A percentile compares a stretch with the other conserved stretches of the same genome.
Conservation (phyloP, 2,113 vertebrate species). For the Centropus unirufus region DNA sequence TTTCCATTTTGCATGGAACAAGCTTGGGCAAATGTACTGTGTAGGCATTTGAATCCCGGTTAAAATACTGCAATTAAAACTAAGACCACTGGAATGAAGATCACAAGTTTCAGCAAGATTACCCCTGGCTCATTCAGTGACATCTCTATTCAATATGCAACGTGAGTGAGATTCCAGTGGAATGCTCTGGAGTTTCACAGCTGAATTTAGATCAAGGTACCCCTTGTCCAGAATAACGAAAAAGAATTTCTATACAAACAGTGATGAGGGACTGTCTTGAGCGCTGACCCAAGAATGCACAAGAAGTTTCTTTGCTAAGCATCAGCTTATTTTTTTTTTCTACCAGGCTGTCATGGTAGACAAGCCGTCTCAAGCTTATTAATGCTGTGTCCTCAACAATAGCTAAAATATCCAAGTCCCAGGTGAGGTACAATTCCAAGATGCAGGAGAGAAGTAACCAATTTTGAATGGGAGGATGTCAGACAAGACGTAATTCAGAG, state of each 20-base stretch:
- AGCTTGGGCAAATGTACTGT: not conserved
- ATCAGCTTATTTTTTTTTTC: not conserved
- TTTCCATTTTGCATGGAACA: not conserved
- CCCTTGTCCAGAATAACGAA: not conserved
- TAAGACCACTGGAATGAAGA: not conserved
- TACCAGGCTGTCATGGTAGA: not conserved
- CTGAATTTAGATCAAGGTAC: not conserved
- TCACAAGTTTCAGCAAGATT: not conserved
- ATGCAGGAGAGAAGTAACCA: not conserved
- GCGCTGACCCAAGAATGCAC: not conserved
- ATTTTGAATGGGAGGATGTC: not conserved
- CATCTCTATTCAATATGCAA: not conserved
- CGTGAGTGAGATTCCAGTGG: not conserved
- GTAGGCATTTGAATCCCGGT: not conserved
- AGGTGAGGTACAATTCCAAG: not conserved
- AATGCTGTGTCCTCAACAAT: not conserved
- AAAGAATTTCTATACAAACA: not conserved
- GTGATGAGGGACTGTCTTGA: not conserved
- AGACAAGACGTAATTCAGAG: not conserved
- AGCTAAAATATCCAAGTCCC: fast-evolving
- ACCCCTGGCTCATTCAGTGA: not conserved
- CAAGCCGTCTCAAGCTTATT: not conserved
- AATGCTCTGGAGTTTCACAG: not conserved
- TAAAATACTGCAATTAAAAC: not conserved
- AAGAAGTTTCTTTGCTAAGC: not conserved